phyloP scores from a whole-genome alignment of 2,113 vertebrate species.

The Zootoca vivipara region DNA sequence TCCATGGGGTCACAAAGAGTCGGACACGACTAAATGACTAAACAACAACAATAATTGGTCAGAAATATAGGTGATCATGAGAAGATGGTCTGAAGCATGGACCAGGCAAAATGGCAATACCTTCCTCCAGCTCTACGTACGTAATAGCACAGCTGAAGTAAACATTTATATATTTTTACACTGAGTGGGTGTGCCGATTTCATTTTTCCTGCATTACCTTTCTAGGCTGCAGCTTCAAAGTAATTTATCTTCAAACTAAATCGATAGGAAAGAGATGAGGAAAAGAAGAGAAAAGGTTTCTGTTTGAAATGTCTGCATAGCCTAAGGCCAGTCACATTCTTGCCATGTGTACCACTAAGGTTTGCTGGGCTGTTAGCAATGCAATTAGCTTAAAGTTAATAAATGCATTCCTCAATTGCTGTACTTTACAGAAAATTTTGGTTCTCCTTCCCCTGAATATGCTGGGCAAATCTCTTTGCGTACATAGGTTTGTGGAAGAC shows the following conservation, averaged over 20 bases:
- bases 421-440: not conserved
- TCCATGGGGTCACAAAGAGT: too few species aligned
- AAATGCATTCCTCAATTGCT: slow-evolving; percentile 12
- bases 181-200: not conserved
- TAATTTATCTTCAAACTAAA: slow-evolving; percentile 40
- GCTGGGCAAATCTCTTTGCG: not conserved
- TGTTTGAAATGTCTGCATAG: not conserved
- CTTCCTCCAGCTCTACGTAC: not conserved
- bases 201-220: slow-evolving; percentile 6
- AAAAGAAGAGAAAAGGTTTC: slow-evolving; percentile 22
- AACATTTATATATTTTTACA: not conserved
- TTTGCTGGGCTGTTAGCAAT: slow-evolving; percentile 13
- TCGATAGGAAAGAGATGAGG: slow-evolving; percentile 36
- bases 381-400: slow-evolving; percentile 34
- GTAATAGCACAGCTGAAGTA: not conserved
- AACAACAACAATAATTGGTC: too few species aligned
- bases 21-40: too few species aligned
- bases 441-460: not conserved
- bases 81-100: not conserved
- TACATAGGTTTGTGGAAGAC: too few species aligned
- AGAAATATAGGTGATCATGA: not conserved
- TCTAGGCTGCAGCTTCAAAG: slow-evolving; percentile 2
- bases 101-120: not conserved
- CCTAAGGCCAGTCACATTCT: slow-evolving; percentile 5
- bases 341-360: not conserved